Percentiles rank a stretch among this genome's conserved stretches.
Evolutionary conservation across 2,888 invertebrate species (phyloP).

Genomic region (Elgonia sp.): DNA sequence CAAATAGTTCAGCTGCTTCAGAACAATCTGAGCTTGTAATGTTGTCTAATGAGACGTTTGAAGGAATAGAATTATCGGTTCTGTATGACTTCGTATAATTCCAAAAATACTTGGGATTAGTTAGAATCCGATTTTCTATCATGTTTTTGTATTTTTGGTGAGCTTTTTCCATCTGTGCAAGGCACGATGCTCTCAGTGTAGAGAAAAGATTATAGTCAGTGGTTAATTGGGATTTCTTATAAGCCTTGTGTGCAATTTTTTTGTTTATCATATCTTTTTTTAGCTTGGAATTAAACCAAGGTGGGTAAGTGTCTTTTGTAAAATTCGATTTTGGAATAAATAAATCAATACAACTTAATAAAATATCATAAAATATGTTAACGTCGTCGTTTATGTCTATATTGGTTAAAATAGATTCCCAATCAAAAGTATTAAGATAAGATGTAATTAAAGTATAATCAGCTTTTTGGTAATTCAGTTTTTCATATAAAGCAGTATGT

Average conservation of each 20-base stretch:
- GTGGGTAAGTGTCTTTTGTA: background rate
- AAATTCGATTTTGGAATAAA: background rate
- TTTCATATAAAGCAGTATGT: background rate
- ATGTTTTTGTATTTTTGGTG: too few relatives aligned
- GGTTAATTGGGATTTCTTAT: background rate
- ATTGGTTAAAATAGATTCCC: conserved; percentile 7
- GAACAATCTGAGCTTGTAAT: too few relatives aligned
- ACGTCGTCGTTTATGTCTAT: background rate
- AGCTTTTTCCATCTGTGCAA: background rate
- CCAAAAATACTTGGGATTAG: too few relatives aligned
- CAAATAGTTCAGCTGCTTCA: too few relatives aligned
- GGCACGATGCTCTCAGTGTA: background rate
- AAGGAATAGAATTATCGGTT: too few relatives aligned
- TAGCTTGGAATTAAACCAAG: background rate
- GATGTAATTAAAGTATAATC: background rate
- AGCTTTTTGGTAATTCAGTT: background rate
- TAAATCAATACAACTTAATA: background rate
- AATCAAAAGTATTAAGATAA: background rate
- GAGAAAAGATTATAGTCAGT: background rate
- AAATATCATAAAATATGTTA: background rate
- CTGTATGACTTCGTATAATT: too few relatives aligned
- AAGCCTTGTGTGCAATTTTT: background rate
- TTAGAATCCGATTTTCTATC: too few relatives aligned
- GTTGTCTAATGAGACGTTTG: too few relatives aligned
- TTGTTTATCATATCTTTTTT: background rate